These are phyloP conservation scores for Mesorhabditis spiculigera DNA, from an alignment of 2,888 invertebrate genomes.

Conservation along the genomic window DNA sequence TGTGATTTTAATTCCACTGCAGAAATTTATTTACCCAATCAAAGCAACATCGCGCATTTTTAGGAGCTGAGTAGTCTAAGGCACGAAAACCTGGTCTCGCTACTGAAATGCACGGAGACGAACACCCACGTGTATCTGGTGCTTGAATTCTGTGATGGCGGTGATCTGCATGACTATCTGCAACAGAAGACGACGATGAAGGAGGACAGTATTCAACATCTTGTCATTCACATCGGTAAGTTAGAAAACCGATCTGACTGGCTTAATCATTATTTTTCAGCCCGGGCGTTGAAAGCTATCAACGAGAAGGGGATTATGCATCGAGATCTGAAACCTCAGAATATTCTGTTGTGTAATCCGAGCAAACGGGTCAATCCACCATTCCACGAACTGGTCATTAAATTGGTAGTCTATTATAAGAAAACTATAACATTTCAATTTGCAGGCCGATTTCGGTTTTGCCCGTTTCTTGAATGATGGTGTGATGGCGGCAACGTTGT, in stretches of 20 bases:
- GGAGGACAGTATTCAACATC: constrained; percentile 91
- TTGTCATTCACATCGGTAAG: constrained; percentile 83
- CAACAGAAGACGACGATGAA: constrained; percentile 87
- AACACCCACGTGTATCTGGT: constrained; percentile 90
- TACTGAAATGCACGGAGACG: constrained; percentile 95
- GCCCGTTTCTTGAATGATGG: constrained; percentile 96
- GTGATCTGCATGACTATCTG: constrained; percentile 95
- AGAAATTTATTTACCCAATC: not conserved
- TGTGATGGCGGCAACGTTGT: constrained; percentile 97
- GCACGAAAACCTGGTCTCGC: constrained; percentile 95
- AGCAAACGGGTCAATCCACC: constrained; percentile 67
- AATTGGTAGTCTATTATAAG: constrained; percentile 60
- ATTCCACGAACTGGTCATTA: constrained; percentile 83
- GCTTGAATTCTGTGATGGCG: constrained; percentile 97
- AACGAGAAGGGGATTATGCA: constrained; percentile 97
- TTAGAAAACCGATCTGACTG: not conserved
- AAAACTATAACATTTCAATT: not conserved
- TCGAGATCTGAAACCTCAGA: constrained; percentile 97
- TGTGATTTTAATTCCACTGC: not conserved
- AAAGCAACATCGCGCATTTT: constrained; percentile 7
- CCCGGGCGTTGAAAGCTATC: constrained; percentile 93
- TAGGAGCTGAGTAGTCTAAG: constrained; percentile 90
- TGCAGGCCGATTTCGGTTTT: constrained; percentile 95
- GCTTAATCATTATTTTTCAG: constrained; percentile 63
- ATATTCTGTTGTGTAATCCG: constrained; percentile 79